A percentile compares a stretch with the other conserved stretches of the same genome.
Conservation (phyloP, 2,888 invertebrate genomes). For the Tiphia femorata region DNA sequence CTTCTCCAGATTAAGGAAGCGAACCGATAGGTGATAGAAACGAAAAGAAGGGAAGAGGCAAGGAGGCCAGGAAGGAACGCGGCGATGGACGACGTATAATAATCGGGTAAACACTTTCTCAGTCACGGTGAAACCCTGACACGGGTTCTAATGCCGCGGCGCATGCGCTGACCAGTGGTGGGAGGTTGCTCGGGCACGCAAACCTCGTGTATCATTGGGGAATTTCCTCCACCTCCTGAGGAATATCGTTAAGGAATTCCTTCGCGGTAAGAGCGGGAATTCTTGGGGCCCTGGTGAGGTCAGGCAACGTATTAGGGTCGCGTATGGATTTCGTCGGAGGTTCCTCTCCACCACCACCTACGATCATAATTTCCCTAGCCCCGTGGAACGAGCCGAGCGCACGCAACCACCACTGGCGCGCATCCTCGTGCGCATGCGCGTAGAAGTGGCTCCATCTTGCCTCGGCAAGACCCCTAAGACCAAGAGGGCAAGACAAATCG, state of each 20-base stretch:
- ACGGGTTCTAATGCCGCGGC: slow-evolving; percentile 11
- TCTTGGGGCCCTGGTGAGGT: slow-evolving; percentile 12
- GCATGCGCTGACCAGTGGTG: background rate
- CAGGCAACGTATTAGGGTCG: slow-evolving; percentile 21
- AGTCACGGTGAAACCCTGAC: slow-evolving; percentile 3
- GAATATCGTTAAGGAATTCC: slow-evolving; percentile 30
- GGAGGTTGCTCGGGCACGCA: slow-evolving; percentile 7
- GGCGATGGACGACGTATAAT: slow-evolving; percentile 10
- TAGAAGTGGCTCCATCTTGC: slow-evolving; percentile 30
- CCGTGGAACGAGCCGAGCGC: slow-evolving; percentile 13
- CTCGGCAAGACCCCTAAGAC: background rate
- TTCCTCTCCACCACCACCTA: slow-evolving; percentile 29
- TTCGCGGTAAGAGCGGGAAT: slow-evolving; percentile 7
- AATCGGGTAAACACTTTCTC: slow-evolving; percentile 23
- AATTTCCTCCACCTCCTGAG: slow-evolving; percentile 23
- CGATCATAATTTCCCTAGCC: slow-evolving; percentile 21
- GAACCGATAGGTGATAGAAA: background rate
- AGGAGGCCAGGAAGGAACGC: slow-evolving; percentile 12
- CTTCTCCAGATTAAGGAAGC: too few species aligned
- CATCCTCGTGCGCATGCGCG: slow-evolving; percentile 1
- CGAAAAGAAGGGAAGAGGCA: slow-evolving; percentile 5
- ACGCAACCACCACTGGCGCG: slow-evolving; percentile 1
- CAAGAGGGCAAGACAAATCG: slow-evolving; percentile 1
- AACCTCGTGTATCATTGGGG: slow-evolving; percentile 28
- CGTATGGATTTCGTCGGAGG: slow-evolving; percentile 24